Evolutionary conservation across 2,888 invertebrate genomes (phyloP), one percentile per base, ranked within the genome.

Genomic region (Coleophora deauratella): DNA sequence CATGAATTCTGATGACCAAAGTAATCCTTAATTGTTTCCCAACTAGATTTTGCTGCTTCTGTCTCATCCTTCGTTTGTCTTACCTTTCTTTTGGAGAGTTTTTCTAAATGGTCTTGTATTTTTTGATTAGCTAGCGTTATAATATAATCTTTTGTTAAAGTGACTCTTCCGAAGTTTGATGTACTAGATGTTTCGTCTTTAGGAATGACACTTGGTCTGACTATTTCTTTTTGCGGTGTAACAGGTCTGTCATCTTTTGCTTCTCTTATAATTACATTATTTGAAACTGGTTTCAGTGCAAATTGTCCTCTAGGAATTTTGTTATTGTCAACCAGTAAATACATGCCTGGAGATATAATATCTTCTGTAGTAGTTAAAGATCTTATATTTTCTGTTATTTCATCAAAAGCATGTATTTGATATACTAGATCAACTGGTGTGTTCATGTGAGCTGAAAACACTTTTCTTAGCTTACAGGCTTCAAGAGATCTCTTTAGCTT

Each of bases 401-500:
- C 55, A 48, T 72, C 68, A 33, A 65, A 56, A 0, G 75, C 62
- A 47, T 70, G 54, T 27, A 80, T 64, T 57, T 76, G 72, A 43
- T 79, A 81, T 49, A 71, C 72, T 34, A 81, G 52, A 45, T 81
- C 76, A 2, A 80, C 76, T 2, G 81, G 79, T 3, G 66, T 57
- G 0, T 62, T 65, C 62, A 81, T 59, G 51, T 60, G 66, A 0
- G 79, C 81, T 2, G 69, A 62, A 43, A 81, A 81, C 0, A 81
- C 61, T 53, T 69, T 74, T 43, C 69, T 62, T 0, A 76, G 43
- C 44, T 59, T 62, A 2, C 54, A 9, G 2, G 62, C 51, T 9
- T 60, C 56, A n/a, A 61, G 38, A 2, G 72, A 65, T 43, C 74
- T 56, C 41, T 67, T 78, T 15, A 50, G 63, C 15, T 27, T 35